Percentiles rank a stretch among this genome's conserved stretches.
Evolutionary conservation across 2,113 vertebrate species (phyloP).

Genomic region (Dolichallabes microphthalmus): DNA sequence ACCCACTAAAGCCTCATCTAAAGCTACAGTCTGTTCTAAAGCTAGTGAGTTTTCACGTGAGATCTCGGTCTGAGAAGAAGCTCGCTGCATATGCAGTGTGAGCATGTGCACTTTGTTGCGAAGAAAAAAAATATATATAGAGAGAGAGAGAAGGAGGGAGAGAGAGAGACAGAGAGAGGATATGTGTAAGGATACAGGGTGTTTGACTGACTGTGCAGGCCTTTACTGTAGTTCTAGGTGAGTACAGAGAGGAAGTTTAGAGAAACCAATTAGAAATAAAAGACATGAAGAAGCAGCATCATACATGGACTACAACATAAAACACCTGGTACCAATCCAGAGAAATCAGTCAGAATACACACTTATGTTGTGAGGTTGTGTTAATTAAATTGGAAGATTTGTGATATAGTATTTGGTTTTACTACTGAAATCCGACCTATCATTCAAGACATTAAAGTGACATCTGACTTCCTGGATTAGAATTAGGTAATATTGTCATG

Average conservation of each 20-base stretch:
- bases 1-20: constrained; percentile 38
- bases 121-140: neutral
- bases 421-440: neutral
- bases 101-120: constrained; percentile 35
- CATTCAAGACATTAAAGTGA: neutral
- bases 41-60: constrained; percentile 48
- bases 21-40: constrained; percentile 33
- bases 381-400: neutral
- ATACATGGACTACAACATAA: neutral
- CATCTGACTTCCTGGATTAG: constrained; percentile 29
- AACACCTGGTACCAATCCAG: constrained; percentile 25
- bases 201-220: constrained; percentile 70
- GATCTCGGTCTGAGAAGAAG: neutral
- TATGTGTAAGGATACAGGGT: constrained; percentile 17
- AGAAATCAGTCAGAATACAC: constrained; percentile 23
- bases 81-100: neutral
- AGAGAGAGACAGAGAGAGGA: neutral
- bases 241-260: constrained; percentile 68
- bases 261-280: constrained; percentile 55
- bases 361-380: neutral
- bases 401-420: neutral
- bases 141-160: neutral
- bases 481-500: neutral
- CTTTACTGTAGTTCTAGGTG: constrained; percentile 70
- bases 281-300: constrained; percentile 57